Conservation (phyloP, 2,888 invertebrate genomes). For the Ellobium chinense region DNA sequence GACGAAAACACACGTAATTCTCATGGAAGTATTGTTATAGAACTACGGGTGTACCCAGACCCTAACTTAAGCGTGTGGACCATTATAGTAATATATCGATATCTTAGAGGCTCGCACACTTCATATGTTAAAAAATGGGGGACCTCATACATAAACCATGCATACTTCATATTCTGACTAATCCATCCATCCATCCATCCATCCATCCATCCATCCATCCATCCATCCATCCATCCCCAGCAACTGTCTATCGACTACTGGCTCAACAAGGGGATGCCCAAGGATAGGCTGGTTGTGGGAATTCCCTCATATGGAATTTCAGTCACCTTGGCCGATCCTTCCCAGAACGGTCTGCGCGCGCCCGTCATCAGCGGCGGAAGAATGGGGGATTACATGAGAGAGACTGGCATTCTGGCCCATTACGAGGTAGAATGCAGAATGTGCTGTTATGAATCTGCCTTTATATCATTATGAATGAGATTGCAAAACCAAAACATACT, state of each 20-base stretch:
- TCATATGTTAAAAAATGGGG: too few species aligned
- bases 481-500: too few species aligned
- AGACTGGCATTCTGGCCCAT: constrained; percentile 96
- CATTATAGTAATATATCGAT: too few species aligned
- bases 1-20: too few species aligned
- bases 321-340: constrained; percentile 60
- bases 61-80: too few species aligned
- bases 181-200: neutral
- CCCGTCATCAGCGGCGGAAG: constrained; percentile 92
- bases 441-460: too few species aligned
- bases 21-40: too few species aligned
- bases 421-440: constrained; percentile 86
- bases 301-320: constrained; percentile 91
- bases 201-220: neutral
- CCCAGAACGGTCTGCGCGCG: constrained; percentile 84
- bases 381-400: constrained; percentile 87
- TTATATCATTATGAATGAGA: too few species aligned
- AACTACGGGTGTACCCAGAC: too few species aligned
- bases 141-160: too few species aligned
- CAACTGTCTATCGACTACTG: constrained; percentile 68
- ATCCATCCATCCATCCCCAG: constrained; percentile 46
- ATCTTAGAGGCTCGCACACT: too few species aligned
- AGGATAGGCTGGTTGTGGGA: constrained; percentile 92
- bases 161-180: neutral
- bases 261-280: constrained; percentile 60